A percentile compares a stretch with the other conserved stretches of the same genome.
Conservation (phyloP, 2,797 vertebrate species). For the Borostomias antarcticus region DNA sequence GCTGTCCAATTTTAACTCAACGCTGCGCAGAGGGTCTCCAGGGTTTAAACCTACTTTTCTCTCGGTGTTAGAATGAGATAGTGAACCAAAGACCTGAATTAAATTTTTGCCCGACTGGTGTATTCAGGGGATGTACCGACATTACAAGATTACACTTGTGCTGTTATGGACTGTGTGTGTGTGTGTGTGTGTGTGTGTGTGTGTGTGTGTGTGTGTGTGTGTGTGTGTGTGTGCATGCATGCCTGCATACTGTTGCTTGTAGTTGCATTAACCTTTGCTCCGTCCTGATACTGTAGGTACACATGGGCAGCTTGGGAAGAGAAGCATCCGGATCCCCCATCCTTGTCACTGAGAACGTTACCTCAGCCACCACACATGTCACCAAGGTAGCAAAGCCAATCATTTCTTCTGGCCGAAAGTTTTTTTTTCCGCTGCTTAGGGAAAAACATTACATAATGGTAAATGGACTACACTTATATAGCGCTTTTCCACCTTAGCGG, state of each 20-base stretch:
- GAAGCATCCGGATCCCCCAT: slow-evolving; percentile 73
- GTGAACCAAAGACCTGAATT: slow-evolving; percentile 18
- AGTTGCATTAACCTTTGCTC: not conserved
- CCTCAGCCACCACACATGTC: slow-evolving; percentile 96
- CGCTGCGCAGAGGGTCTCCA: slow-evolving; percentile 25
- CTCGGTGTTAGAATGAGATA: slow-evolving; percentile 13
- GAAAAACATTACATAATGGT: too few relatives aligned
- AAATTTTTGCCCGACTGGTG: slow-evolving; percentile 18
- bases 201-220: not conserved
- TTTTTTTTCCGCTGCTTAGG: too few relatives aligned
- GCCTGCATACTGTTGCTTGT: not conserved
- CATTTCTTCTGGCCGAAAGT: not conserved
- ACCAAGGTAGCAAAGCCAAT: slow-evolving; percentile 85
- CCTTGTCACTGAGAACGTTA: slow-evolving; percentile 89
- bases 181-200: slow-evolving; percentile 3
- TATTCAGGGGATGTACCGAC: not conserved
- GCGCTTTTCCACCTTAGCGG: too few relatives aligned
- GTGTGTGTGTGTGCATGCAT: not conserved
- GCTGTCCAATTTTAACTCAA: slow-evolving; percentile 40
- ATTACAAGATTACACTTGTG: too few relatives aligned
- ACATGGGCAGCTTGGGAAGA: slow-evolving; percentile 71
- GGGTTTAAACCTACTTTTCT: slow-evolving; percentile 45
- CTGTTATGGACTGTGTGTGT: slow-evolving; percentile 10
- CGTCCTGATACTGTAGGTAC: slow-evolving; percentile 67
- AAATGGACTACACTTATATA: too few relatives aligned